Evolutionary conservation across 2,888 invertebrate genomes (phyloP).

Genomic region (Drosophila mimica): DNA sequence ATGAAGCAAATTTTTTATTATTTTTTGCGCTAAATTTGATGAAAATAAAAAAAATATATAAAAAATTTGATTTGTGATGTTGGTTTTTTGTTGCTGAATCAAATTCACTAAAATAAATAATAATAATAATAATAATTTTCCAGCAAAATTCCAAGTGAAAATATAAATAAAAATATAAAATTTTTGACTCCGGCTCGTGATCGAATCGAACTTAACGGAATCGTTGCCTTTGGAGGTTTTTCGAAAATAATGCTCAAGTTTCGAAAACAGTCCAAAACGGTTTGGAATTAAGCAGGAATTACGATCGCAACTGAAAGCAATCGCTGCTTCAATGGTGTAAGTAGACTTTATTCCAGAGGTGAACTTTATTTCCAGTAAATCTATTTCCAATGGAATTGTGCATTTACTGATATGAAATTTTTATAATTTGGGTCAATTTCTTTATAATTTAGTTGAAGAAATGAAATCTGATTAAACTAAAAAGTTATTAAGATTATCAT

Average conservation of each 20-base stretch:
- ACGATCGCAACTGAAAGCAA: conserved; percentile 54
- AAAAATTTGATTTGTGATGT: conserved; percentile 59
- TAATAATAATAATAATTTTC: conserved; percentile 6
- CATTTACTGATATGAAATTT: background rate
- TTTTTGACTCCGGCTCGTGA: conserved; percentile 50
- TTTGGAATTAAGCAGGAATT: conserved; percentile 39
- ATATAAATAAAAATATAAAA: conserved; percentile 28
- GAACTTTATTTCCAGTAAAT: background rate
- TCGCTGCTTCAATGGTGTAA: conserved; percentile 67
- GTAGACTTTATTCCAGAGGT: conserved; percentile 27
- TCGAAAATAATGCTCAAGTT: conserved; percentile 54
- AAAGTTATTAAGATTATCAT: background rate
- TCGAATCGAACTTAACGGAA: conserved; percentile 39
- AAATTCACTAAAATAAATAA: conserved; percentile 47
- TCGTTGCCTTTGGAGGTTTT: conserved; percentile 54
- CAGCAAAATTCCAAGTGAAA: conserved; percentile 45
- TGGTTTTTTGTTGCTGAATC: conserved; percentile 59
- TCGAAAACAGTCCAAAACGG: conserved; percentile 71
- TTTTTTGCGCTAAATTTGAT: conserved; percentile 53
- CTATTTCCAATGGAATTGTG: background rate
- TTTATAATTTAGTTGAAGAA: background rate
- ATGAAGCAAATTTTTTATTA: conserved; percentile 52
- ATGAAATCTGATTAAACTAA: background rate
- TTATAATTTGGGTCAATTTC: background rate
- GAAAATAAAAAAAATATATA: conserved; percentile 19